Percentiles rank a stretch among this genome's conserved stretches.
These are phyloP conservation scores for Agonum fuliginosum DNA, from an alignment of 2,888 invertebrate genomes.

Conservation along the genomic window DNA sequence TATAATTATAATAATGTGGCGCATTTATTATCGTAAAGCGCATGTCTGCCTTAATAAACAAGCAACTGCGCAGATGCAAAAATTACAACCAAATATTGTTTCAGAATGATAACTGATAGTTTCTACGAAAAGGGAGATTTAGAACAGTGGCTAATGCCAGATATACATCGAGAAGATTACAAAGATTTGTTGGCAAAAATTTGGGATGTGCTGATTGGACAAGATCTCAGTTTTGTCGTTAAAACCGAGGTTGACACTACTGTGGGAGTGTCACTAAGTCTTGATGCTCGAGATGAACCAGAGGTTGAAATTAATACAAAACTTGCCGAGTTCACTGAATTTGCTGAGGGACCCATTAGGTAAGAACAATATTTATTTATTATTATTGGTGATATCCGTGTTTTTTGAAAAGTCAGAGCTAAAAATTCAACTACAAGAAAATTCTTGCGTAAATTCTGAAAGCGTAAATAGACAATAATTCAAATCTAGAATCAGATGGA, in stretches of 20 bases:
- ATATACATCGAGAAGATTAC: constrained; percentile 82
- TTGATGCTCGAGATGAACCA: constrained; percentile 88
- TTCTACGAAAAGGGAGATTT: constrained; percentile 91
- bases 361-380: constrained; percentile 66
- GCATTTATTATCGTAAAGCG: too few relatives aligned
- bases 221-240: constrained; percentile 84
- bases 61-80: too few relatives aligned
- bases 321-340: constrained; percentile 83
- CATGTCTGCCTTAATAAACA: too few relatives aligned
- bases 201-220: constrained; percentile 82
- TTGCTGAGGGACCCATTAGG: constrained; percentile 83
- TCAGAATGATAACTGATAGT: constrained; percentile 87
- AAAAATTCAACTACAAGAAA: too few relatives aligned
- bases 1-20: too few relatives aligned
- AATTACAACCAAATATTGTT: too few relatives aligned
- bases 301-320: constrained; percentile 82
- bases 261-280: constrained; percentile 85
- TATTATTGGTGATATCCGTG: not conserved
- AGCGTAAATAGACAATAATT: too few relatives aligned
- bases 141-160: constrained; percentile 85
- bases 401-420: too few relatives aligned
- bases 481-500: too few relatives aligned
- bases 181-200: constrained; percentile 79
- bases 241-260: constrained; percentile 75
- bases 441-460: too few relatives aligned